Percentiles rank a stretch among this genome's conserved stretches.
Evolutionary conservation across 2,113 vertebrate species (phyloP).

Genomic region (Noctilio leporinus): DNA sequence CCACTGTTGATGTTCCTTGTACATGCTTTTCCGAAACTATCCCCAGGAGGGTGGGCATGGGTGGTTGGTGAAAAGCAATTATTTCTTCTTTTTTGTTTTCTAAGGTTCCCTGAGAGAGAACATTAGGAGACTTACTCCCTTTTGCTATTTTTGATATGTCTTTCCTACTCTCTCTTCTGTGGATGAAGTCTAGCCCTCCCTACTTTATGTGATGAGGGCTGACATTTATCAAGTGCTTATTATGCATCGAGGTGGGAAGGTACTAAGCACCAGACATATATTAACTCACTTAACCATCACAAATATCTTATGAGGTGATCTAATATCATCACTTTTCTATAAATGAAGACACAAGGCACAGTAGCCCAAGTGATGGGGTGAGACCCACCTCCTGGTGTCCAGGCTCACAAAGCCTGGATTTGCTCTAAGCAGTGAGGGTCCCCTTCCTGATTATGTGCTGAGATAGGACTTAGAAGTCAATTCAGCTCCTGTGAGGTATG

Average conservation of each 20-base stretch:
- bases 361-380: not conserved
- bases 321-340: not conserved
- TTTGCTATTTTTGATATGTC: not conserved
- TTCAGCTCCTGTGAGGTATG: not conserved
- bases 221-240: not conserved
- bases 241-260: not conserved
- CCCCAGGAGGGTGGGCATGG: accelerated
- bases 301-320: not conserved
- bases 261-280: not conserved
- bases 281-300: not conserved
- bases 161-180: not conserved
- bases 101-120: not conserved
- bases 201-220: not conserved
- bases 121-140: not conserved
- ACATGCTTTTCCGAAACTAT: not conserved
- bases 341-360: not conserved
- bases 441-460: too few relatives aligned
- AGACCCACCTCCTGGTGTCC: not conserved
- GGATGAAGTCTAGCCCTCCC: not conserved
- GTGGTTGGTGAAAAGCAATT: not conserved
- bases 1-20: not conserved
- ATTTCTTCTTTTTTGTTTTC: not conserved
- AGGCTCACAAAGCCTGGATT: not conserved
- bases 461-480: not conserved
- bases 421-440: not conserved